Conservation (phyloP, 2,797 vertebrate species). For the Menidia menidia region DNA sequence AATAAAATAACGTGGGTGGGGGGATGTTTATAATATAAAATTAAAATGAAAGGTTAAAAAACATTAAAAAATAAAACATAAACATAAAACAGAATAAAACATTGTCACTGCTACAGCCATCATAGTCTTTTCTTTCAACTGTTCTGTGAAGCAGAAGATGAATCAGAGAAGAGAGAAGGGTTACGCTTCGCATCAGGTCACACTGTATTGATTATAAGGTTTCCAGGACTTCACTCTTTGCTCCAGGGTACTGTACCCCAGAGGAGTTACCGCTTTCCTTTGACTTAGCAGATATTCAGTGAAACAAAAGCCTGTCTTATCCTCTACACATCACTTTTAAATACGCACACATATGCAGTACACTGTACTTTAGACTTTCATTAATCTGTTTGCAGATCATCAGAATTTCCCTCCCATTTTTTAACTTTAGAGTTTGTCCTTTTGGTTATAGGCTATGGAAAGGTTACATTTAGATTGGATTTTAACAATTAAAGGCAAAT, state of each 20-base stretch:
- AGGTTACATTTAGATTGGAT: slow-evolving; percentile 65
- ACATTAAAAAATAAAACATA: too few species aligned
- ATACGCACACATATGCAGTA: slow-evolving; percentile 12
- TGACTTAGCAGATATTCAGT: slow-evolving; percentile 82
- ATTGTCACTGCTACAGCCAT: not conserved
- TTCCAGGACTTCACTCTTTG: slow-evolving; percentile 77
- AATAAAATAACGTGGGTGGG: too few species aligned
- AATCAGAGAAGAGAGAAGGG: slow-evolving; percentile 3
- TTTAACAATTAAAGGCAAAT: slow-evolving; percentile 68
- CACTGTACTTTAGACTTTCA: slow-evolving; percentile 47
- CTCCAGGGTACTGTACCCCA: slow-evolving; percentile 60
- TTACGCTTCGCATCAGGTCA: slow-evolving; percentile 56
- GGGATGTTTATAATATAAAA: too few species aligned
- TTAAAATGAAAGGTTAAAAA: too few species aligned
- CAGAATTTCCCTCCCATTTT: slow-evolving; percentile 67
- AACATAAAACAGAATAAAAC: not conserved
- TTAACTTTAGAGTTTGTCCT: slow-evolving; percentile 70
- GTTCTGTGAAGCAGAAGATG: slow-evolving; percentile 5
- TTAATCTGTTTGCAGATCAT: slow-evolving; percentile 60
- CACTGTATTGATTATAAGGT: slow-evolving; percentile 68
- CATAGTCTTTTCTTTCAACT: not conserved
- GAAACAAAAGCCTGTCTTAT: slow-evolving; percentile 55
- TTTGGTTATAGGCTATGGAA: slow-evolving; percentile 62
- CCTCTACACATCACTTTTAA: slow-evolving; percentile 30
- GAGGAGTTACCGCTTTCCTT: slow-evolving; percentile 66